phyloP scores from a whole-genome alignment of 2,888 invertebrate genomes.

The Apotomis betuletana region DNA sequence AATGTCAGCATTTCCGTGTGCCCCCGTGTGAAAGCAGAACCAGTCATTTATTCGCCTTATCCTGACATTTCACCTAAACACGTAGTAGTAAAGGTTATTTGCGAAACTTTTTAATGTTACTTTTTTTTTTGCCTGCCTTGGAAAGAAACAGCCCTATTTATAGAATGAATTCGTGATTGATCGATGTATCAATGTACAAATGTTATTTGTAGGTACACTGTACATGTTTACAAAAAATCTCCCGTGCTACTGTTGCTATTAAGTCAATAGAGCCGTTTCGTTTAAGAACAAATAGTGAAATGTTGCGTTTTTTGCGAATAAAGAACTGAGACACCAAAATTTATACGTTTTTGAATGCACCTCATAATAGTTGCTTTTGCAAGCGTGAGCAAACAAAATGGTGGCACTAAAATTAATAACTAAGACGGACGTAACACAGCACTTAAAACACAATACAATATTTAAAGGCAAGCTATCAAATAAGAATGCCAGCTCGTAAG shows the following conservation, averaged over 20 bases:
- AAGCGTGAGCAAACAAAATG: slow-evolving; percentile 15
- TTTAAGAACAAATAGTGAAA: too few relatives aligned
- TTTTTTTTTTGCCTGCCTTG: too few relatives aligned
- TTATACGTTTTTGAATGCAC: neutral
- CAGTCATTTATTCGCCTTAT: neutral
- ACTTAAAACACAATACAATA: slow-evolving; percentile 22
- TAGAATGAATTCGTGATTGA: too few relatives aligned
- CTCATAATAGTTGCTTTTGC: neutral
- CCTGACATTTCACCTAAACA: neutral
- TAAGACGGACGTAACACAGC: slow-evolving; percentile 20
- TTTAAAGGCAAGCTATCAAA: slow-evolving; percentile 26
- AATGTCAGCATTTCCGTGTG: slow-evolving; percentile 12
- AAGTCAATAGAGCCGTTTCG: too few relatives aligned
- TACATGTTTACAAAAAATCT: too few relatives aligned
- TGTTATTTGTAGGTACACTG: too few relatives aligned
- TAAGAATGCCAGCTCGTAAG: slow-evolving; percentile 29
- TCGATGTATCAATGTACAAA: too few relatives aligned
- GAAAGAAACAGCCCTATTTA: too few relatives aligned
- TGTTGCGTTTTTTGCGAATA: too few relatives aligned
- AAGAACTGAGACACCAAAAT: neutral
- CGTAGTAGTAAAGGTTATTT: too few relatives aligned
- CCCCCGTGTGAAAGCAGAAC: neutral
- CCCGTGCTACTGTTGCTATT: too few relatives aligned
- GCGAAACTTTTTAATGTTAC: too few relatives aligned
- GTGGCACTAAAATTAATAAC: slow-evolving; percentile 28